phyloP scores from a whole-genome alignment of 2,888 invertebrate species.

The Hyppa rectilinea region DNA sequence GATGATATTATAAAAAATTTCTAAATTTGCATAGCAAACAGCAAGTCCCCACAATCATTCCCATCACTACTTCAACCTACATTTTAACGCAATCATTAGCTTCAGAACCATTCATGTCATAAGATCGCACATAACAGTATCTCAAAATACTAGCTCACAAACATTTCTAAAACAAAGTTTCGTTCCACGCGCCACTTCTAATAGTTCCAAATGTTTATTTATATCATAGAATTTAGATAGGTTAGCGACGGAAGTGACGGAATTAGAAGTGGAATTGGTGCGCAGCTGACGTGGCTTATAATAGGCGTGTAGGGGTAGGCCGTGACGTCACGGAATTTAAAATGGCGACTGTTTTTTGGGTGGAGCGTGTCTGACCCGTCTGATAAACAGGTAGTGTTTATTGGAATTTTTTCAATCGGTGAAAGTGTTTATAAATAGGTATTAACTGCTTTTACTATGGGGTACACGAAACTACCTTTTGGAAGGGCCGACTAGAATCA shows the following conservation, averaged over 20 bases:
- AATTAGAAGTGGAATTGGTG: constrained; percentile 58
- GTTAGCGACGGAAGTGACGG: constrained; percentile 62
- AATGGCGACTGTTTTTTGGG: not conserved
- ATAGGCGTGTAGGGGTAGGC: constrained; percentile 57
- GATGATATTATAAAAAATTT: not conserved
- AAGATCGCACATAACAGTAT: constrained; percentile 16
- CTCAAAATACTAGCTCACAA: constrained; percentile 26
- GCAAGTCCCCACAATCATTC: not conserved
- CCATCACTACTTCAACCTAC: not conserved
- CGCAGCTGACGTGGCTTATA: constrained; percentile 60
- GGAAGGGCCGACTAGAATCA: no score
- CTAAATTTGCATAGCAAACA: not conserved
- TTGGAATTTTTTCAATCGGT: not conserved
- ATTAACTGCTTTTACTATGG: not conserved
- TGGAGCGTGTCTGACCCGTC: not conserved
- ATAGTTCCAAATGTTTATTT: constrained; percentile 63
- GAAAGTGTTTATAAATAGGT: not conserved
- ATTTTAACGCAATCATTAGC: constrained; percentile 15
- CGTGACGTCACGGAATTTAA: constrained; percentile 44
- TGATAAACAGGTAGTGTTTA: not conserved
- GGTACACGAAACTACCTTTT: no score
- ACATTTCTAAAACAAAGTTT: constrained; percentile 37
- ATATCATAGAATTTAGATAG: constrained; percentile 60
- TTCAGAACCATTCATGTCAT: constrained; percentile 33
- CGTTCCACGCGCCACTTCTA: constrained; percentile 44